Percentiles rank a stretch among this genome's conserved stretches.
phyloP scores from a whole-genome alignment of 2,113 vertebrate genomes.

The Abramis brama region DNA sequence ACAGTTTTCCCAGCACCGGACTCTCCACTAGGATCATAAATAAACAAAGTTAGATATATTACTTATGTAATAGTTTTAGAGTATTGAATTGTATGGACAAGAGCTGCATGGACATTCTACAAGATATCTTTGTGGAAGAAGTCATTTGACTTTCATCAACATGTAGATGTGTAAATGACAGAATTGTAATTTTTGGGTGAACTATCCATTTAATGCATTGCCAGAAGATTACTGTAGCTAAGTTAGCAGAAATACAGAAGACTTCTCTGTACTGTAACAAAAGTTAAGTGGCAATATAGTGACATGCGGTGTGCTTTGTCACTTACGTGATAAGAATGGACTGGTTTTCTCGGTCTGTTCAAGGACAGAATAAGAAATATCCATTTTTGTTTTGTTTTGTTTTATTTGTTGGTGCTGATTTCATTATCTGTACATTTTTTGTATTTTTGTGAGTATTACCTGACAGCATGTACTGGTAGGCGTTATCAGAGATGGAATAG shows the following conservation, averaged over 20 bases:
- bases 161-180: not conserved
- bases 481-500: slow-evolving; percentile 91
- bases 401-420: slow-evolving; percentile 11
- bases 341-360: slow-evolving; percentile 89
- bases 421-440: not conserved
- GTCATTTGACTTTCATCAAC: not conserved
- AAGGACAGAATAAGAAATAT: slow-evolving; percentile 26
- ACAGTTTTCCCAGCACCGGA: slow-evolving; percentile 97
- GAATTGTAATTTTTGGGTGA: accelerated
- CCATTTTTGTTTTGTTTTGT: not conserved
- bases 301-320: not conserved
- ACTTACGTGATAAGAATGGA: slow-evolving; percentile 93
- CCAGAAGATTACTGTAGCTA: not conserved
- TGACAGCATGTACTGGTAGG: slow-evolving; percentile 89
- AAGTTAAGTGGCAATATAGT: not conserved
- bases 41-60: not conserved
- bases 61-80: not conserved
- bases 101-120: not conserved
- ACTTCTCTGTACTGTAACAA: not conserved
- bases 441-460: slow-evolving; percentile 66
- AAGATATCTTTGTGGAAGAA: not conserved
- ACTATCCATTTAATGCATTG: not conserved
- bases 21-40: slow-evolving; percentile 83
- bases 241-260: not conserved
- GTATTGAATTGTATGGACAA: not conserved